Percentiles rank a stretch among this genome's conserved stretches.
These are phyloP conservation scores for Dolichotis patagonum DNA, from an alignment of 2,113 vertebrate genomes.

Conservation along the genomic window DNA sequence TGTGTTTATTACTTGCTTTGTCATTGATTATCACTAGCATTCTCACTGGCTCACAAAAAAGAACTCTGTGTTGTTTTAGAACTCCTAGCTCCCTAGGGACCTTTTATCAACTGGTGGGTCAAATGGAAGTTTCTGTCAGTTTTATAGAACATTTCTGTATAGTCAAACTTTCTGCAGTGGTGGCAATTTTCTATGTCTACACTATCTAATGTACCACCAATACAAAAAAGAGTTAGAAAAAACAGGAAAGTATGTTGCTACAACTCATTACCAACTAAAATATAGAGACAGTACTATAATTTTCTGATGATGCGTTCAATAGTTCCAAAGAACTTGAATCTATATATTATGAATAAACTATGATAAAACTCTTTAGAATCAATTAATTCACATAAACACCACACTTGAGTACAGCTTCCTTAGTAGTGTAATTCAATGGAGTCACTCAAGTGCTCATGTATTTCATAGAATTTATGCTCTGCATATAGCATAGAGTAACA, in stretches of 20 bases:
- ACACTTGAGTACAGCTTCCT: conserved; percentile 36
- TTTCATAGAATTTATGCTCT: neutral
- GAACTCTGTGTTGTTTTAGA: neutral
- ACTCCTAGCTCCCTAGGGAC: neutral
- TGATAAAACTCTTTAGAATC: conserved; percentile 3
- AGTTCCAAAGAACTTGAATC: conserved; percentile 32
- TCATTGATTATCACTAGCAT: neutral
- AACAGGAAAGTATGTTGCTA: neutral
- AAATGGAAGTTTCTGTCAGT: conserved; percentile 14
- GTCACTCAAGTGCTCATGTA: conserved; percentile 36
- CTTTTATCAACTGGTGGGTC: neutral
- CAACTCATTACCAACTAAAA: conserved; percentile 10
- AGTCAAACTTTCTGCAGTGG: too few relatives aligned
- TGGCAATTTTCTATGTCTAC: neutral
- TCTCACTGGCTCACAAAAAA: neutral
- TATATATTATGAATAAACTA: conserved; percentile 10
- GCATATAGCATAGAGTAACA: neutral
- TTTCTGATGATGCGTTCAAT: conserved; percentile 26
- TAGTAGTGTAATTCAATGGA: neutral
- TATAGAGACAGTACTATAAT: conserved; percentile 35
- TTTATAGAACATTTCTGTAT: neutral
- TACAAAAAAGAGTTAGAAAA: neutral
- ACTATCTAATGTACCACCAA: neutral
- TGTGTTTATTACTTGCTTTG: conserved; percentile 17
- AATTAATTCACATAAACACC: conserved; percentile 29